These are phyloP conservation scores for Catotricha subobsoleta DNA, from an alignment of 2,888 invertebrate genomes.

Conservation along the genomic window DNA sequence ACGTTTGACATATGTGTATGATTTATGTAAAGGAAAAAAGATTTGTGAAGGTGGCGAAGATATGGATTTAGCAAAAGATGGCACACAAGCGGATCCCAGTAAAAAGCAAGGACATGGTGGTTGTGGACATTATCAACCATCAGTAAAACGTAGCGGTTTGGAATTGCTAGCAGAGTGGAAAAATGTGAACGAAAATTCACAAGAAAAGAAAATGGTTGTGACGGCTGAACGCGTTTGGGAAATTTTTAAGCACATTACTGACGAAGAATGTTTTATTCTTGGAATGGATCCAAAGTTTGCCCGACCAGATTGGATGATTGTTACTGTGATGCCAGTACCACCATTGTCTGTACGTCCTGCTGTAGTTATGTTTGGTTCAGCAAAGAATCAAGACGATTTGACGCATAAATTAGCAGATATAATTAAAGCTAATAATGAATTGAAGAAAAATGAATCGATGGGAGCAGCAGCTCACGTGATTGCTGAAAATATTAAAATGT, in stretches of 20 bases:
- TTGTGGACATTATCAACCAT: constrained; percentile 96
- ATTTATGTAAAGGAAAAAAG: constrained; percentile 92
- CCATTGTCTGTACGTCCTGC: constrained; percentile 92
- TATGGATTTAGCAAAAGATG: constrained; percentile 78
- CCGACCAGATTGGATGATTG: constrained; percentile 98
- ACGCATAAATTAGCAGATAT: constrained; percentile 98
- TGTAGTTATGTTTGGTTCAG: constrained; percentile 98
- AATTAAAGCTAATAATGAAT: constrained; percentile 93
- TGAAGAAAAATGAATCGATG: constrained; percentile 84
- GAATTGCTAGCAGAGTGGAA: constrained; percentile 98
- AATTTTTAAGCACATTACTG: constrained; percentile 86
- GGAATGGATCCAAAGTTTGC: constrained; percentile 96
- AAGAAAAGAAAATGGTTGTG: constrained; percentile 77
- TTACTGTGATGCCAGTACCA: constrained; percentile 93
- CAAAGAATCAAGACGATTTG: constrained; percentile 95
- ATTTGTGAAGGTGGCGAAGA: constrained; percentile 98
- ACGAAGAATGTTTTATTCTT: constrained; percentile 89
- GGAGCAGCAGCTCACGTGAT: constrained; percentile 97
- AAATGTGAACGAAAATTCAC: constrained; percentile 64
- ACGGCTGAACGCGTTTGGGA: constrained; percentile 95
- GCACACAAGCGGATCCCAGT: constrained; percentile 31
- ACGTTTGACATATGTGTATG: constrained; percentile 87
- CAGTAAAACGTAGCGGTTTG: constrained; percentile 70
- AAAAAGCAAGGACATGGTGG: constrained; percentile 68
- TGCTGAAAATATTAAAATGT: constrained; percentile 88